A percentile compares a stretch with the other conserved stretches of the same genome.
Evolutionary conservation across 2,888 invertebrate genomes (phyloP).

Genomic region (Strigamia transsilvanica): DNA sequence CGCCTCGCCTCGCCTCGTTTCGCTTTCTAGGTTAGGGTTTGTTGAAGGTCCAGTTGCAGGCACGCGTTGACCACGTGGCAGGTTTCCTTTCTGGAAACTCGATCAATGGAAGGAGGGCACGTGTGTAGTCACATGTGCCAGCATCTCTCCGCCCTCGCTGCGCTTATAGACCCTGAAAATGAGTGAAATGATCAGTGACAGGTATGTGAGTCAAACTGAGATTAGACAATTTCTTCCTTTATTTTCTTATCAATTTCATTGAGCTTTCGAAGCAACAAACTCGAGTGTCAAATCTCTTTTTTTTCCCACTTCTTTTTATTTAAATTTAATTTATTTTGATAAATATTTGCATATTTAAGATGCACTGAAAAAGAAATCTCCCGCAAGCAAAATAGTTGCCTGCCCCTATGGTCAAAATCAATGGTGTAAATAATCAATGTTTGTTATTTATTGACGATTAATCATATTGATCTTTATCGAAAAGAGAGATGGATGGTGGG

Average conservation of each 20-base stretch:
- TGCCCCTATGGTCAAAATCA: background rate
- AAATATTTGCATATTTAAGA: too few relatives aligned
- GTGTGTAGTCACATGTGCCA: slow-evolving; percentile 19
- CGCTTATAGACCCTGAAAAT: background rate
- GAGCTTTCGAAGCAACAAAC: too few relatives aligned
- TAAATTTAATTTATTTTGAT: background rate
- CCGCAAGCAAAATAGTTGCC: background rate
- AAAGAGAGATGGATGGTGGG: too few relatives aligned
- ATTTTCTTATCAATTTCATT: background rate
- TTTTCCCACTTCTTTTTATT: background rate
- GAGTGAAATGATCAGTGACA: slow-evolving; percentile 8
- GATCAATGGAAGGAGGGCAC: slow-evolving; percentile 20
- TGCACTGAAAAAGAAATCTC: too few relatives aligned
- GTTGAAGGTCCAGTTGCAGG: background rate
- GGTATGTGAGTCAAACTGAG: background rate
- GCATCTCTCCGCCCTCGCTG: background rate
- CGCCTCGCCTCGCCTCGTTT: background rate
- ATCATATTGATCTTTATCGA: too few relatives aligned
- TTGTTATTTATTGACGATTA: background rate
- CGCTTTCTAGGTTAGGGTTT: background rate
- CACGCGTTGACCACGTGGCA: slow-evolving; percentile 32
- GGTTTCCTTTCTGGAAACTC: background rate
- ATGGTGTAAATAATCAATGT: background rate
- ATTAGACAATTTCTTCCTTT: background rate
- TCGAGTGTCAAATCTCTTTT: too few relatives aligned